Percentiles rank a stretch among this genome's conserved stretches.
Evolutionary conservation across 1,140 invertebrate genomes (phyloP).

Genomic region (Aphidius gifuensis): DNA sequence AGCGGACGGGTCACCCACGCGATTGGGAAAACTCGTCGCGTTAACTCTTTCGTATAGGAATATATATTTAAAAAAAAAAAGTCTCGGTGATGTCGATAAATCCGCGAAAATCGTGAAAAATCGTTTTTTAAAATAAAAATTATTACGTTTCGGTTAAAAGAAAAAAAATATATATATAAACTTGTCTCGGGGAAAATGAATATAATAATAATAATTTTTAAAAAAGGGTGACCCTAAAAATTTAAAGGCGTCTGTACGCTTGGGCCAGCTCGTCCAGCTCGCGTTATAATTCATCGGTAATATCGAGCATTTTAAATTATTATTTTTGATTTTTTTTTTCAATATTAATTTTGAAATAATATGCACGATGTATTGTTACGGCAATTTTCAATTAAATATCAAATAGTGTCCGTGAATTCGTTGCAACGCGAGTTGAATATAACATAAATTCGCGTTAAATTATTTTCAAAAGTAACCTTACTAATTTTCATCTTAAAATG

Average conservation of each 20-base stretch:
- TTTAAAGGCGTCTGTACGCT: slow-evolving; percentile 28
- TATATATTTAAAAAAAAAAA: background rate
- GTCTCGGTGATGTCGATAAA: slow-evolving; percentile 21
- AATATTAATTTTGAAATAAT: slow-evolving; percentile 6
- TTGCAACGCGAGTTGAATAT: too few species aligned
- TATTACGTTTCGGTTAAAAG: too few species aligned
- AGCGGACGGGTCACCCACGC: slow-evolving; percentile 45
- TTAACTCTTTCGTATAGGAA: slow-evolving; percentile 3
- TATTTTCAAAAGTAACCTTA: too few species aligned
- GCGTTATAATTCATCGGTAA: slow-evolving; percentile 25
- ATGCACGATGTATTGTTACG: slow-evolving; percentile 8
- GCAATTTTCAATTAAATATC: too few species aligned
- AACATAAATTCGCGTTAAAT: too few species aligned
- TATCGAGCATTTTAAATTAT: slow-evolving; percentile 4
- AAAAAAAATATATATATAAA: too few species aligned
- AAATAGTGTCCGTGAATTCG: too few species aligned
- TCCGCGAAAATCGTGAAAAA: slow-evolving; percentile 23
- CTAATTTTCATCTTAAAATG: too few species aligned
- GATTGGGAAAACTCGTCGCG: slow-evolving; percentile 20
- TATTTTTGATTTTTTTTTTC: background rate
- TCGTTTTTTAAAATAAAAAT: slow-evolving; percentile 14
- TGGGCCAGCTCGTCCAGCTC: slow-evolving; percentile 42
- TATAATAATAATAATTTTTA: slow-evolving; percentile 8
- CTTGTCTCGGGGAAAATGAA: too few species aligned
- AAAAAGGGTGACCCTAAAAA: slow-evolving; percentile 14